phyloP scores from a whole-genome alignment of 1,140 invertebrate species.

The Paraescarpia echinospica region DNA sequence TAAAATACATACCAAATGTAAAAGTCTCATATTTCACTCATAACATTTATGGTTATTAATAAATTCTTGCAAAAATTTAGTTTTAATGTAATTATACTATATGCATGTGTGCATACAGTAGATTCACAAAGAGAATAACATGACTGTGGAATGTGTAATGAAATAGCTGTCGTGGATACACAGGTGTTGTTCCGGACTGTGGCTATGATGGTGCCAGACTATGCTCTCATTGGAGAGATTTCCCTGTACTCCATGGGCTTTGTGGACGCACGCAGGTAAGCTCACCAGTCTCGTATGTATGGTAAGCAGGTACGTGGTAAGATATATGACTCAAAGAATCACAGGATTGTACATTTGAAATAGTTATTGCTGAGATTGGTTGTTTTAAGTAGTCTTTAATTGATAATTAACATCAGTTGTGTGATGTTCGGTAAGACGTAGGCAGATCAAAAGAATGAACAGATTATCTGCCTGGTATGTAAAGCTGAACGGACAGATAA shows the following conservation, averaged over 20 bases:
- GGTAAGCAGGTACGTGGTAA: neutral
- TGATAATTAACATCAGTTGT: neutral
- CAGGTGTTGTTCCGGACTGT: constrained; percentile 59
- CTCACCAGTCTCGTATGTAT: neutral
- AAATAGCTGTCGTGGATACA: no score
- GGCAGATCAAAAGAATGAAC: neutral
- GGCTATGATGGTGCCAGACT: constrained; percentile 61
- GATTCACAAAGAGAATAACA: no score
- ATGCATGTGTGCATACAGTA: no score
- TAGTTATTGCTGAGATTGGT: no score
- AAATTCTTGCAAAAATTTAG: no score
- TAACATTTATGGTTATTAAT: no score
- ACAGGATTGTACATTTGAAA: neutral
- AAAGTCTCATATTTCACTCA: no score
- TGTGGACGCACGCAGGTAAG: constrained; percentile 57
- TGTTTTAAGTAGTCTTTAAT: neutral
- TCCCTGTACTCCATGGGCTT: constrained; percentile 59
- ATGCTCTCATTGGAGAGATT: constrained; percentile 59
- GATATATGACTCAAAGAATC: neutral
- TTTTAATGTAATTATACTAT: no score
- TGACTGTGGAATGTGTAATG: no score
- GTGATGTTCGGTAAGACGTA: neutral
- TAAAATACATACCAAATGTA: no score
- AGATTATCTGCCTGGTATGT: no score
- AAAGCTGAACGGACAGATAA: no score